Percentiles rank a stretch among this genome's conserved stretches.
These are phyloP conservation scores for Drosophila santomea DNA, from an alignment of 1,140 invertebrate genomes.

Conservation along the genomic window DNA sequence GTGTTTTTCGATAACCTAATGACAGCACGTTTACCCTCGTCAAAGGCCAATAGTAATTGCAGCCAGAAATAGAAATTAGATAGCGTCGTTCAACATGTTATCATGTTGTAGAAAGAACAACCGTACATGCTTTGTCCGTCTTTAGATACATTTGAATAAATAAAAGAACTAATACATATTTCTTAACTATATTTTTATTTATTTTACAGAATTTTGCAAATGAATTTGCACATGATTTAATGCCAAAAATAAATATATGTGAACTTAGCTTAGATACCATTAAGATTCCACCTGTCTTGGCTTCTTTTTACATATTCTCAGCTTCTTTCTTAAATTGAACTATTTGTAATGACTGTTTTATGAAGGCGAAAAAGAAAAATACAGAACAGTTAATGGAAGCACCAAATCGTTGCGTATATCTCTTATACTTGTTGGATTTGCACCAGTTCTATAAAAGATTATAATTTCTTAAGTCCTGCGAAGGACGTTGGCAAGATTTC, in stretches of 20 bases:
- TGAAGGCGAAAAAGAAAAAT: slow-evolving; percentile 69
- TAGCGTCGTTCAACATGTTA: not conserved
- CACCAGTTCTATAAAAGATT: slow-evolving; percentile 60
- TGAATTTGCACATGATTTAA: slow-evolving; percentile 52
- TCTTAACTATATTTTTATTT: slow-evolving; percentile 54
- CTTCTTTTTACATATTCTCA: slow-evolving; percentile 45
- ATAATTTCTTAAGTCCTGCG: slow-evolving; percentile 47
- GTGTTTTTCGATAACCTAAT: not conserved
- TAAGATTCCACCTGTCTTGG: slow-evolving; percentile 28
- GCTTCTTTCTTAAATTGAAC: slow-evolving; percentile 74
- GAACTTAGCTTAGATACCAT: slow-evolving; percentile 61
- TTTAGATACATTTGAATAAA: not conserved
- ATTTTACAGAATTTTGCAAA: slow-evolving; percentile 67
- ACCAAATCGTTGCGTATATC: slow-evolving; percentile 59
- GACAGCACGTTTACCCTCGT: not conserved
- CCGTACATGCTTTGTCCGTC: not conserved
- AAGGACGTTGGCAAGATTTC: slow-evolving; percentile 72
- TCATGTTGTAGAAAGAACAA: no score
- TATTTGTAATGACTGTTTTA: slow-evolving; percentile 81
- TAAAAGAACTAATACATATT: no score
- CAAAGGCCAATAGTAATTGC: not conserved
- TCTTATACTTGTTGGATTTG: slow-evolving; percentile 29
- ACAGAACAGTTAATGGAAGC: slow-evolving; percentile 67
- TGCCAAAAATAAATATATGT: slow-evolving; percentile 75
- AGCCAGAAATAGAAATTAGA: not conserved